Conservation (phyloP, 92 coral and sea anemone species). For the Phymanthus crucifer region DNA sequence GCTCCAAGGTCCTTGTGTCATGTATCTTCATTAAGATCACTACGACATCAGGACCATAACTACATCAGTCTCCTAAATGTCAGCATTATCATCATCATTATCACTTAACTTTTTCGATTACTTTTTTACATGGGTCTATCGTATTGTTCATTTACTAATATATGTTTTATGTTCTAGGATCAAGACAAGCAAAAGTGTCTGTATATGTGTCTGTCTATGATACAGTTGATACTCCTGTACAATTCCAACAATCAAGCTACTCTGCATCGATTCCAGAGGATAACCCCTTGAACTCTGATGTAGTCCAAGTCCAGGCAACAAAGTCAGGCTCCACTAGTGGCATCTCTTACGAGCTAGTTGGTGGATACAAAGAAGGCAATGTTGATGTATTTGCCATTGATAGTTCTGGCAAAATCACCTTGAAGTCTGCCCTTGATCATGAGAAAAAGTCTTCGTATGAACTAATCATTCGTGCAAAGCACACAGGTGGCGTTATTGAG, state of each 20-base stretch:
- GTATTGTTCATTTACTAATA: background rate
- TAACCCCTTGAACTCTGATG: slow-evolving; percentile 23
- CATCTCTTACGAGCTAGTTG: slow-evolving; percentile 61
- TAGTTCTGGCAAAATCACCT: slow-evolving; percentile 40
- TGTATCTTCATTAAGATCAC: no score
- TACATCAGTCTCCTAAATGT: no score
- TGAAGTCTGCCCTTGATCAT: slow-evolving; percentile 48
- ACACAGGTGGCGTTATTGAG: slow-evolving; percentile 8
- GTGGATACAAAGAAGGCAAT: slow-evolving; percentile 58
- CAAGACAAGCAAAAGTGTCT: slow-evolving; percentile 15
- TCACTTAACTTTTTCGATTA: background rate
- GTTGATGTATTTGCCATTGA: slow-evolving; percentile 35
- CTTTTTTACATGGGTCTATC: background rate
- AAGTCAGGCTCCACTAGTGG: slow-evolving; percentile 42
- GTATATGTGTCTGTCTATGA: slow-evolving; percentile 60
- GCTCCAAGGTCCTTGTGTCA: no score
- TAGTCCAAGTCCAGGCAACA: slow-evolving; percentile 48
- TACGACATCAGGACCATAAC: no score
- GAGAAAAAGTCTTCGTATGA: slow-evolving; percentile 57
- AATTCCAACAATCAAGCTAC: slow-evolving; percentile 47
- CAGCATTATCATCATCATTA: background rate
- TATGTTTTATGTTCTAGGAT: slow-evolving; percentile 3
- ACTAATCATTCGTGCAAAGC: slow-evolving; percentile 71
- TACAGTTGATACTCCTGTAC: slow-evolving; percentile 39
- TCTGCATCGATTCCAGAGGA: slow-evolving; percentile 41